Evolutionary conservation across 2,797 vertebrate species (phyloP).

Genomic region (Eptatretus atami): DNA sequence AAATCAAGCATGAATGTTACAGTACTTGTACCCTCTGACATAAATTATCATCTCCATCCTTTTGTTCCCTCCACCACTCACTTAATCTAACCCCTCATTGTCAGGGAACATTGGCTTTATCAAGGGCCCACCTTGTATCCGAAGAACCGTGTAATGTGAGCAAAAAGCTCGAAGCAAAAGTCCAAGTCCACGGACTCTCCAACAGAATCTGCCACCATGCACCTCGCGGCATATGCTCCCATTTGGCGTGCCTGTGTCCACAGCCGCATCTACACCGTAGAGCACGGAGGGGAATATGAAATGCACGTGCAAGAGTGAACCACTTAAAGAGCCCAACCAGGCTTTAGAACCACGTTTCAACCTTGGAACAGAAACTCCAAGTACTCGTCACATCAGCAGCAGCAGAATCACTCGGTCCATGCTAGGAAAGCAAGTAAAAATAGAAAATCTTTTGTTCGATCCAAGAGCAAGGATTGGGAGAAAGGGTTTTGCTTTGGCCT

Average conservation of each 20-base stretch:
- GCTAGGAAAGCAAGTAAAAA: background rate
- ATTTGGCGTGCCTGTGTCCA: conserved; percentile 93
- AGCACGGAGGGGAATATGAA: background rate
- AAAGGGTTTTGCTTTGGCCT: background rate
- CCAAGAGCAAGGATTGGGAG: background rate
- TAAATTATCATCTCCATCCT: background rate
- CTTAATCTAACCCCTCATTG: no score
- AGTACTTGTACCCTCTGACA: no score
- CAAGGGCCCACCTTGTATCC: conserved; percentile 47
- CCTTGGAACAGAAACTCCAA: no score
- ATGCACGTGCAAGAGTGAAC: no score
- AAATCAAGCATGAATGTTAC: no score
- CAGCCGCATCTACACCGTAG: conserved; percentile 40
- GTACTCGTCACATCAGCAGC: background rate
- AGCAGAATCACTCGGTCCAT: background rate
- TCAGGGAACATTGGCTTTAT: no score
- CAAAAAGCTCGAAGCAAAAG: conserved; percentile 93
- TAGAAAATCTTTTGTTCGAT: conserved; percentile 1
- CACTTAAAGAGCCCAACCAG: no score
- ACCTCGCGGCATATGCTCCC: conserved; percentile 60
- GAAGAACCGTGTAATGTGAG: conserved; percentile 76
- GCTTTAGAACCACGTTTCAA: no score
- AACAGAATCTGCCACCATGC: conserved; percentile 28
- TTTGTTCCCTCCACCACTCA: background rate
- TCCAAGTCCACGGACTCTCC: conserved; percentile 36